Conservation (phyloP, 2,113 vertebrate genomes). For the Xiphias gladius region DNA sequence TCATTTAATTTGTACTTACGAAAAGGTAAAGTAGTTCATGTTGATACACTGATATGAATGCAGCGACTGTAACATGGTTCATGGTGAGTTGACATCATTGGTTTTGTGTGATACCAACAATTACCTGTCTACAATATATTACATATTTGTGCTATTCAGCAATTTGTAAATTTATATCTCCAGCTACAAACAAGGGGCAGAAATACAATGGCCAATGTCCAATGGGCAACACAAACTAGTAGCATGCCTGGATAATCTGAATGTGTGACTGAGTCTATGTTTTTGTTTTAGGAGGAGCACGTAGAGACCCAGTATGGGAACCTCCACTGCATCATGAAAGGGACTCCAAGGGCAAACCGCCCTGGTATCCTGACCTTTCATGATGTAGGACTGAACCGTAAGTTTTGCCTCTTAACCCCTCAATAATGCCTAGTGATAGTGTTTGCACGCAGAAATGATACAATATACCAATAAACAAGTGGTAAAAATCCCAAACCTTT, state of each 20-base stretch:
- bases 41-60: background rate
- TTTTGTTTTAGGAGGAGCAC: slow-evolving; percentile 88
- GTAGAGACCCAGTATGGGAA: slow-evolving; percentile 92
- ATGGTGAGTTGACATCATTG: background rate
- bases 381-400: slow-evolving; percentile 95
- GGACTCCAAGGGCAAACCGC: slow-evolving; percentile 85
- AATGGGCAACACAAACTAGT: background rate
- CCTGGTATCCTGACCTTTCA: slow-evolving; percentile 95
- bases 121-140: background rate
- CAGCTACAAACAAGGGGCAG: background rate
- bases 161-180: background rate
- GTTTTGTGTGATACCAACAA: background rate
- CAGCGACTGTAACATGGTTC: background rate
- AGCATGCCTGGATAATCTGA: background rate
- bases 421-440: background rate
- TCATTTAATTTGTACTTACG: background rate
- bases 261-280: background rate
- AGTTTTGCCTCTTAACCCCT: slow-evolving; percentile 66
- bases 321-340: slow-evolving; percentile 90
- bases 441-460: background rate
- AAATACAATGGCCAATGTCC: background rate
- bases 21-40: no score
- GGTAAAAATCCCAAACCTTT: no score
- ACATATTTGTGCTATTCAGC: background rate
- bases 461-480: background rate